phyloP scores from a whole-genome alignment of 2,888 invertebrate species.

The Lamproptera curius region DNA sequence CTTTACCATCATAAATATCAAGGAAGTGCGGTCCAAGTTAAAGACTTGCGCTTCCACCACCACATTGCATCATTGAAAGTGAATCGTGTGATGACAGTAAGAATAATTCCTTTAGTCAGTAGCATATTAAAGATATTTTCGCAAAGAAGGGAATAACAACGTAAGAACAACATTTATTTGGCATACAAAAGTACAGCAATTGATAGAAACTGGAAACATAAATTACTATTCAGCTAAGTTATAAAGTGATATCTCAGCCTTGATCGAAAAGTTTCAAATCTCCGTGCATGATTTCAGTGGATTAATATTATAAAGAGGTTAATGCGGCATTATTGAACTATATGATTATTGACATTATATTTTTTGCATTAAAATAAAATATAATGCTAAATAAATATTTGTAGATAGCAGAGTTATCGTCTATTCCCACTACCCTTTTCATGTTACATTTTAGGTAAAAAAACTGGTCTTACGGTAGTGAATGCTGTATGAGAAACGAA shows the following conservation, averaged over 20 bases:
- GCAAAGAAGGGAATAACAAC: background rate
- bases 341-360: too few species aligned
- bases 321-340: too few species aligned
- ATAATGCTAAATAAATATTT: too few species aligned
- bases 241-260: too few species aligned
- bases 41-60: conserved; percentile 1
- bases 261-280: too few species aligned
- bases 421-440: too few species aligned
- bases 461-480: background rate
- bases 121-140: background rate
- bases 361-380: too few species aligned
- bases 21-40: conserved; percentile 25
- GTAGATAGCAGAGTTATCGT: too few species aligned
- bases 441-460: too few species aligned
- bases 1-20: conserved; percentile 45
- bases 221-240: too few species aligned
- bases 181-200: background rate
- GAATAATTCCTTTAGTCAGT: background rate
- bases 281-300: too few species aligned
- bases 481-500: background rate
- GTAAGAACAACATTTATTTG: background rate
- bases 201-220: background rate
- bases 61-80: background rate
- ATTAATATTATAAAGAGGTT: too few species aligned
- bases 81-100: background rate